Base-by-base conservation (phyloP, 2,888 invertebrate genomes). In the Eumacrocentrus americanus region DNA sequence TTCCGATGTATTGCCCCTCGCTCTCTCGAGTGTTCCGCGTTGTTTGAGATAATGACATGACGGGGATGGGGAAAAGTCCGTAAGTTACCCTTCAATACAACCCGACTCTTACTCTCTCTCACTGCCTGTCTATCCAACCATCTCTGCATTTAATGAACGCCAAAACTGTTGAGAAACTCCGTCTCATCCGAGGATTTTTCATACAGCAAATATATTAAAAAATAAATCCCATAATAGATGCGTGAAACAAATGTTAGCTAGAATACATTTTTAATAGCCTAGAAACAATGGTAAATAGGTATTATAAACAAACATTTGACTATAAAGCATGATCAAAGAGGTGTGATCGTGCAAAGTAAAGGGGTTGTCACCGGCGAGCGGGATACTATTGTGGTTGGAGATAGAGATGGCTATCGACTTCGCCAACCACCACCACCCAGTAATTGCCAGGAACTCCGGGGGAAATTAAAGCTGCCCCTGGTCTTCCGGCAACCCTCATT, bases 391-490 rank as follows among this genome's bases (percentile, higher is more conserved):
- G 78, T 78, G 72, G 73, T 73, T 70, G 74, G 69, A 73, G 76
- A 77, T 76, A 73, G 75, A 76, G 78, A 77, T 78, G 75, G 70
- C 71, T 76, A 78, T 79, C 78, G 73, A 70, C 62, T 67, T 69
- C 70, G n/a, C n/a, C n/a, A n/a, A n/a, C 47, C 58, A 54, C 22
- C 72, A 72, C 70, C 70, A 75, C 73, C 74, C 72, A 72, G 76
- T 79, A 79, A 79, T 80, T 79, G 78, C 75, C 75, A 78, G 76
- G 75, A 76, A 76, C 76, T 74, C 70, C 70, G 71, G 72, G 76
- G 79, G 77, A 78, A 79, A 79, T 80, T 79, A 79, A 79, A 79
- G 78, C 78, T 78, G 74, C 74, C 73, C 60, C 72, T 72, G 74
- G 69, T 75, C 76, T 78, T 78, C 78, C 78, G 75, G 71, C 70